phyloP scores from a whole-genome alignment of 2,113 vertebrate genomes.

The Austrofundulus limnaeus region DNA sequence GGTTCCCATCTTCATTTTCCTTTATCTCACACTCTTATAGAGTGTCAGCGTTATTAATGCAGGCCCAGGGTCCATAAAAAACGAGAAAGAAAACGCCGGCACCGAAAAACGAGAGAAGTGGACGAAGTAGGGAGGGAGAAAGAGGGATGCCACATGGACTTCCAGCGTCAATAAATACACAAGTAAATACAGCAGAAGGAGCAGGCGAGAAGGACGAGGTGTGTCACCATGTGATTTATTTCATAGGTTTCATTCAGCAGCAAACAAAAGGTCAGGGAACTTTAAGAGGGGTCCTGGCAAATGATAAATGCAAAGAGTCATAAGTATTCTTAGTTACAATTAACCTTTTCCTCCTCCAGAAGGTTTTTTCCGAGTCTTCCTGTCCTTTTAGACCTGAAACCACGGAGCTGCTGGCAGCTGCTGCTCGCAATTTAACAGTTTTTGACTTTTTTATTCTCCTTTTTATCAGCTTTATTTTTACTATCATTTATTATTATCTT shows the following conservation, averaged over 20 bases:
- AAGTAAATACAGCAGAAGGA: constrained; percentile 55
- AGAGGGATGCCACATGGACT: constrained; percentile 51
- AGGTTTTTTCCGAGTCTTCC: neutral
- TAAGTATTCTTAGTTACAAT: constrained; percentile 79
- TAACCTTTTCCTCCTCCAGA: constrained; percentile 70
- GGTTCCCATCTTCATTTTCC: constrained; percentile 74
- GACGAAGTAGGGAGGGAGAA: constrained; percentile 30
- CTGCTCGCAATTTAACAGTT: constrained; percentile 29
- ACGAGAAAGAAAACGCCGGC: constrained; percentile 27
- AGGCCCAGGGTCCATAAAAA: constrained; percentile 41
- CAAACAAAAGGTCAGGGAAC: constrained; percentile 76
- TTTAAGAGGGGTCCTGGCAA: constrained; percentile 56
- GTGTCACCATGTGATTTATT: constrained; percentile 67
- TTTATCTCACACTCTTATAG: constrained; percentile 66
- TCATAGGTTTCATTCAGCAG: constrained; percentile 66
- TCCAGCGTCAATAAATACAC: constrained; percentile 57
- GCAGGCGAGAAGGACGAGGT: constrained; percentile 42
- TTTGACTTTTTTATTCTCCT: constrained; percentile 4
- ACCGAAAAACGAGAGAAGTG: constrained; percentile 7
- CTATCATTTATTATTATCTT: neutral
- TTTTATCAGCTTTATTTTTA: neutral
- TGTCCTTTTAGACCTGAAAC: constrained; percentile 31
- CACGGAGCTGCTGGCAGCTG: constrained; percentile 29
- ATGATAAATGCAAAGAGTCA: constrained; percentile 72
- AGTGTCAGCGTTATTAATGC: constrained; percentile 74